phyloP scores from a whole-genome alignment of 2,797 vertebrate genomes.

The Paguma larvata region DNA sequence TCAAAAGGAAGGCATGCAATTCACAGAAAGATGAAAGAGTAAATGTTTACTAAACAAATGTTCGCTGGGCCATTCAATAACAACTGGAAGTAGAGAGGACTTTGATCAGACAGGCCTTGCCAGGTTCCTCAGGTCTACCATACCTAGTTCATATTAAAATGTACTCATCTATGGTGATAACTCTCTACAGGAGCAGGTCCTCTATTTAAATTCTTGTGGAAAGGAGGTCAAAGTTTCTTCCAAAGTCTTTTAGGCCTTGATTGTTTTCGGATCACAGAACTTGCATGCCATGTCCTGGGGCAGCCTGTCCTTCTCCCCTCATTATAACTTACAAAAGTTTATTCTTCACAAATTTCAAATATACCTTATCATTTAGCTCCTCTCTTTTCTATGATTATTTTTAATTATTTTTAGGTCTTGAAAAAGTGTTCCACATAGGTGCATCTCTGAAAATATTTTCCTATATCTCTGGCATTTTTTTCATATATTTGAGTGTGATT shows the following conservation, averaged over 20 bases:
- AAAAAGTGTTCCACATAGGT: background rate
- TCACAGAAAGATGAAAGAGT: background rate
- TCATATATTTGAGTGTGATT: background rate
- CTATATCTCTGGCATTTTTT: background rate
- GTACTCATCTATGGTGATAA: background rate
- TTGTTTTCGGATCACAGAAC: background rate
- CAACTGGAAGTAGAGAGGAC: background rate
- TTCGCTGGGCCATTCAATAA: background rate
- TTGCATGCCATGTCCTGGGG: background rate
- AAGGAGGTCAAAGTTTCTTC: background rate
- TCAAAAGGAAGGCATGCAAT: background rate
- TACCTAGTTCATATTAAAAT: background rate
- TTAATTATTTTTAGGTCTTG: background rate
- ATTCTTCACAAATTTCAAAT: constrained; percentile 19
- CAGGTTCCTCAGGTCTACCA: background rate
- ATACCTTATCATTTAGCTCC: constrained; percentile 13
- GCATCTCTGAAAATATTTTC: constrained; percentile 22
- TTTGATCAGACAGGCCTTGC: background rate
- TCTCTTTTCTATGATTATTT: constrained; percentile 21
- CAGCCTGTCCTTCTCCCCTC: background rate
- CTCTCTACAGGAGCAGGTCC: background rate
- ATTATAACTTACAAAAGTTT: background rate
- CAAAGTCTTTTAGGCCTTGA: background rate
- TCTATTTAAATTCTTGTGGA: background rate
- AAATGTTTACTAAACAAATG: background rate